These are phyloP conservation scores for Spicauda simplicius DNA, from an alignment of 2,888 invertebrate species.

Conservation along the genomic window DNA sequence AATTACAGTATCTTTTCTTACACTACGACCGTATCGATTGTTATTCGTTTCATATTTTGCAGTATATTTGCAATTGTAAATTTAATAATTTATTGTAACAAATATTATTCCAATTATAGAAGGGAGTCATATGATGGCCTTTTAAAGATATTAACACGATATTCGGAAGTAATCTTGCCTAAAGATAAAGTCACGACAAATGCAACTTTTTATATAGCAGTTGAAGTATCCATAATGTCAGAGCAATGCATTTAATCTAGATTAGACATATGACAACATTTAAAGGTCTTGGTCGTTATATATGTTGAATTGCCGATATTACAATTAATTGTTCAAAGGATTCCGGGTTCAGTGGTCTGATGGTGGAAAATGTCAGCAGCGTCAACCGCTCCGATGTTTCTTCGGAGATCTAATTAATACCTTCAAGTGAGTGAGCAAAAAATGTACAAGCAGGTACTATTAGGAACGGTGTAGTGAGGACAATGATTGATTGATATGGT, in stretches of 20 bases:
- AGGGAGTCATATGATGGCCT: background rate
- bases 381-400: constrained; percentile 56
- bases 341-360: constrained; percentile 77
- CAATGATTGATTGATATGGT: constrained; percentile 77
- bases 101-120: no score
- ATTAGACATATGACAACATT: constrained; percentile 40
- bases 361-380: constrained; percentile 71
- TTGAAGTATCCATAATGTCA: constrained; percentile 30
- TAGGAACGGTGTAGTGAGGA: constrained; percentile 49
- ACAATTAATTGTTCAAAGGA: constrained; percentile 58
- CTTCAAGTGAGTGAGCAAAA: constrained; percentile 64
- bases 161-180: background rate
- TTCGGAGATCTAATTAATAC: constrained; percentile 71
- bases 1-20: no score
- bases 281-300: constrained; percentile 45
- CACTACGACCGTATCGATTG: no score
- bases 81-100: no score
- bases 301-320: constrained; percentile 48
- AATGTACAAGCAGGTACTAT: constrained; percentile 55
- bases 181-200: background rate
- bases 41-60: no score
- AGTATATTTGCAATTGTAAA: no score
- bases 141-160: background rate
- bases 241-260: constrained; percentile 36
- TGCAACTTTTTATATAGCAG: background rate